phyloP scores from a whole-genome alignment of 1,140 invertebrate genomes.

The Euura lappo region DNA sequence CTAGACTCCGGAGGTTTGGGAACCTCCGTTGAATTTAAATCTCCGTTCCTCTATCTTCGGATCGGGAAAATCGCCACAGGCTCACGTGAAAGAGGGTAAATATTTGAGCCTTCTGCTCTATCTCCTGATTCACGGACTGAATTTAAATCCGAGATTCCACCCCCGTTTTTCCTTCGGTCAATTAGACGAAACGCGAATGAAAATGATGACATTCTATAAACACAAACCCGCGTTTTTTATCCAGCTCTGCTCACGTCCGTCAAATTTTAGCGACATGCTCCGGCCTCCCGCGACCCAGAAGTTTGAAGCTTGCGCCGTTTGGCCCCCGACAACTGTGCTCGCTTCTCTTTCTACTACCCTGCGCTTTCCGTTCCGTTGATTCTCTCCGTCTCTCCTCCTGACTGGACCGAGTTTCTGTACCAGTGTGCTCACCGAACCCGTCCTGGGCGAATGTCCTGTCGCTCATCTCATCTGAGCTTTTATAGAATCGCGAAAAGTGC shows the following conservation, averaged over 20 bases:
- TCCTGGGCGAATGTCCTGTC: constrained; percentile 55
- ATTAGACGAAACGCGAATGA: not conserved
- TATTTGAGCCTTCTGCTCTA: too few species aligned
- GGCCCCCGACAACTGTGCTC: constrained; percentile 21
- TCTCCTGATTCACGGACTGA: too few species aligned
- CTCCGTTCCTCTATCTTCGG: too few species aligned
- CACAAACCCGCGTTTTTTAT: not conserved
- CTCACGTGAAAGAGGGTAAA: too few species aligned
- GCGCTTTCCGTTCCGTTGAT: constrained; percentile 20
- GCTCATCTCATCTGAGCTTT: not conserved
- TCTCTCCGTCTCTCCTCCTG: constrained; percentile 27
- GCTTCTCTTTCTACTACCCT: not conserved
- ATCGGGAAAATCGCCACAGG: too few species aligned
- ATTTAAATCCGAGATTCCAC: not conserved
- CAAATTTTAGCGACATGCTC: too few species aligned
- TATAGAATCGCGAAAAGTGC: too few species aligned
- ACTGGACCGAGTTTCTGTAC: constrained; percentile 36
- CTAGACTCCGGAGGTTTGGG: too few species aligned
- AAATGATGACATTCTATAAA: not conserved
- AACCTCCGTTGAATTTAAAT: too few species aligned
- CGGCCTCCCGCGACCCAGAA: not conserved
- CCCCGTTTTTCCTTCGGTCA: not conserved
- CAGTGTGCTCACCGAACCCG: constrained; percentile 56
- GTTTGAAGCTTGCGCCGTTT: constrained; percentile 44
- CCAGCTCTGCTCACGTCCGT: too few species aligned